A percentile compares a stretch with the other conserved stretches of the same genome.
phyloP scores from a whole-genome alignment of 2,888 invertebrate genomes.

The Apantesis nais region DNA sequence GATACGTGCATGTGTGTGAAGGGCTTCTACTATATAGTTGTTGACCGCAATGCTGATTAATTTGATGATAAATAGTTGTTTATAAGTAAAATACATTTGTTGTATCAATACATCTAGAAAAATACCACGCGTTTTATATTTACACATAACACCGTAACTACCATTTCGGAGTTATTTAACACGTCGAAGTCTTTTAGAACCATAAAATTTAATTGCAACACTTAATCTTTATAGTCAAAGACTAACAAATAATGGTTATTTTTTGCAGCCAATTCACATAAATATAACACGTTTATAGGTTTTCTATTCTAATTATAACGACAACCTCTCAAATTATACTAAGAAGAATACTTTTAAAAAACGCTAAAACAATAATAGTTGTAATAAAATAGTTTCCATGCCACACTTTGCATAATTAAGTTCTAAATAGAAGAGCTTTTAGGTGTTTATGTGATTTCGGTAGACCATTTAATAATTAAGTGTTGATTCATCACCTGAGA shows the following conservation, averaged over 20 bases:
- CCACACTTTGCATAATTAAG: slow-evolving; percentile 69
- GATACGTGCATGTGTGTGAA: slow-evolving; percentile 62
- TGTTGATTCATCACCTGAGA: slow-evolving; percentile 54
- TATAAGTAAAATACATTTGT: too few species aligned
- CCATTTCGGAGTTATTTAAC: slow-evolving; percentile 19
- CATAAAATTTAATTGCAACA: slow-evolving; percentile 33
- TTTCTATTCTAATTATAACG: slow-evolving; percentile 29
- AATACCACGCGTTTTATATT: slow-evolving; percentile 20
- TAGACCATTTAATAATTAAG: slow-evolving; percentile 56
- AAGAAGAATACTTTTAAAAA: slow-evolving; percentile 31
- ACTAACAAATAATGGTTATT: slow-evolving; percentile 24
- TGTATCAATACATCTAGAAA: slow-evolving; percentile 4
- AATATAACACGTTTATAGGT: slow-evolving; percentile 26
- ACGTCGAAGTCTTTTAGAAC: slow-evolving; percentile 26
- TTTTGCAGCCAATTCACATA: slow-evolving; percentile 22
- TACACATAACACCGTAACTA: slow-evolving; percentile 29
- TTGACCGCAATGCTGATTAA: slow-evolving; percentile 76
- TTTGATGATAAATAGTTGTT: slow-evolving; percentile 74
- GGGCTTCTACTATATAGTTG: slow-evolving; percentile 72
- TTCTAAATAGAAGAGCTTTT: slow-evolving; percentile 59
- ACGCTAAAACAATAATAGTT: slow-evolving; percentile 35
- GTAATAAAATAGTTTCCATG: slow-evolving; percentile 52
- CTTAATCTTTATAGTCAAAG: slow-evolving; percentile 24
- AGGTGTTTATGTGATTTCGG: slow-evolving; percentile 64
- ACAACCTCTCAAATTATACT: slow-evolving; percentile 22